A percentile compares a stretch with the other conserved stretches of the same genome.
Evolutionary conservation across 1,140 invertebrate genomes (phyloP).

Genomic region (Cryptotermes secundus): DNA sequence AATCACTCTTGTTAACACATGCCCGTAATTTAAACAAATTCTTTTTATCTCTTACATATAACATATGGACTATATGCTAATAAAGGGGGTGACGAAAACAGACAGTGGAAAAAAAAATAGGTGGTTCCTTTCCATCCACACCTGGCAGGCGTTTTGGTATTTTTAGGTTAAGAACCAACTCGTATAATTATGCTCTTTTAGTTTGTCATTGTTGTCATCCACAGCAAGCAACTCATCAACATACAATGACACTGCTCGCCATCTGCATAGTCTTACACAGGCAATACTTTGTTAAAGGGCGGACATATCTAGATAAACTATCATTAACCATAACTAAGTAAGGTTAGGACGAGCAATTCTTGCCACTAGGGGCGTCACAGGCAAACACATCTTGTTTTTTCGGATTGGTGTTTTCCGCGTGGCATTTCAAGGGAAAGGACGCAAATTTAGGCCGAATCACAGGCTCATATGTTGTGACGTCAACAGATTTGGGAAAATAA

Average conservation of each 20-base stretch:
- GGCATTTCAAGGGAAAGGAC: not conserved
- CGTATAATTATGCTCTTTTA: conserved; percentile 6
- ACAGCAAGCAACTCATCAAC: not conserved
- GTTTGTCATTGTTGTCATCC: not conserved
- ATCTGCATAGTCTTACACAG: not conserved
- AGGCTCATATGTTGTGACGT: no score
- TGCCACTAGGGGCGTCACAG: conserved; percentile 4
- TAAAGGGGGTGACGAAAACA: not conserved
- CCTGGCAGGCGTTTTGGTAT: conserved; percentile 17
- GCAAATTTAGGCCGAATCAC: not conserved
- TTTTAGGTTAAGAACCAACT: not conserved
- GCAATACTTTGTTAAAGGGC: not conserved
- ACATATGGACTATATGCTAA: conserved; percentile 6
- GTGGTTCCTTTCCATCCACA: not conserved
- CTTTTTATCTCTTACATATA: not conserved
- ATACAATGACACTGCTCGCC: not conserved
- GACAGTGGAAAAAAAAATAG: not conserved
- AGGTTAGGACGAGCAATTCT: not conserved
- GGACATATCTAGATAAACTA: not conserved
- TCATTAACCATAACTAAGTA: not conserved
- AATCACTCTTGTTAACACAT: not conserved
- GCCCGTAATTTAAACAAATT: not conserved
- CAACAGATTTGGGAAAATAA: no score
- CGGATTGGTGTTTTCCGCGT: not conserved
- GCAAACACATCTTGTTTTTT: not conserved